Base-by-base conservation (phyloP, 2,113 vertebrate genomes). In the Tragulus kanchil region DNA sequence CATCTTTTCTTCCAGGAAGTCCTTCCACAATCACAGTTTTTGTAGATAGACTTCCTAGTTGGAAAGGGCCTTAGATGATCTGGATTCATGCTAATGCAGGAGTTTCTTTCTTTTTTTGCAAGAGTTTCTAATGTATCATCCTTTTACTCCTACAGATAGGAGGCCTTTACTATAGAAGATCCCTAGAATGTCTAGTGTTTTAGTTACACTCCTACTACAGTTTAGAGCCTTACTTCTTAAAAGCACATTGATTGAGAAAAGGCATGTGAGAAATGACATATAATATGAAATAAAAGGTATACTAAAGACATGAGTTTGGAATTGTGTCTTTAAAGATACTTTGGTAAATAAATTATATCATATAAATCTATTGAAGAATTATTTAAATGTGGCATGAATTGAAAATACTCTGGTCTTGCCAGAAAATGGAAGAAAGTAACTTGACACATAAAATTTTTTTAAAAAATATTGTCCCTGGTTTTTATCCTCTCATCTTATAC, bases 391-490 rank as follows among this genome's bases (percentile, higher is more conserved):
- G 25, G 3, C 16, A 45, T 36, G 62, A 10, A 64, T 59, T 58
- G 69, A 61, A 87, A 59, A 64, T 86, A 48, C 31, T 71, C 54
- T 64, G 8, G 36, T 9, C 36, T 86, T 93, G 52, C 25, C 67
- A 65, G 61, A 96, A 95, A 93, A 71, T 84, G 36, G 28, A 13
- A 87, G 83, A 86, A 93, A 67, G 21, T 84, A 78, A 87, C 36
- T 77, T 36, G 8, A 91, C n/a, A 85, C 7, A 56, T 73, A 84
- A 75, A 92, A 8, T 4, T 23, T 23, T 52, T 36, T 19, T 11
- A 8, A 77, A 42, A 6, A 23, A 7, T 52, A 90, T 67, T 31
- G 3, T 36, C 36, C 36, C 36, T 36, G 36, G 36, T 36, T 36
- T 36, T 36, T 36, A 36, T 36, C 36, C 36, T 36, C 36, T 36